A percentile compares a stretch with the other conserved stretches of the same genome.
phyloP scores from a whole-genome alignment of 2,888 invertebrate genomes.

The Dysmachus trigonus region DNA sequence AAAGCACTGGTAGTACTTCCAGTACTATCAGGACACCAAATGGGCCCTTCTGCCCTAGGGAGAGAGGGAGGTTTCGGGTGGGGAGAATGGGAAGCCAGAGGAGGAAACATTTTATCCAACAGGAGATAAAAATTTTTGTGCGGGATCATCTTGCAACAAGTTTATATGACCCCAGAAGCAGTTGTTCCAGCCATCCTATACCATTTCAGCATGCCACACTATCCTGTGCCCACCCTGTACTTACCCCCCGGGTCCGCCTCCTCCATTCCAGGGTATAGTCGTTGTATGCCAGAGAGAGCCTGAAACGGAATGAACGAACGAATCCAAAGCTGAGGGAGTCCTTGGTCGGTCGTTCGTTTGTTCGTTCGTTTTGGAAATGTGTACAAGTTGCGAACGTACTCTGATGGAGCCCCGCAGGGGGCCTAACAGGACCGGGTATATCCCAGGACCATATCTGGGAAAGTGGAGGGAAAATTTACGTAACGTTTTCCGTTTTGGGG shows the following conservation, averaged over 20 bases:
- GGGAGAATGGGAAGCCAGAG: neutral
- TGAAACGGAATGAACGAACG: neutral
- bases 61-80: neutral
- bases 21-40: neutral
- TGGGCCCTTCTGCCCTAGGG: neutral
- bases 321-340: neutral
- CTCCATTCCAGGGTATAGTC: neutral
- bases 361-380: neutral
- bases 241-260: neutral
- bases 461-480: constrained; percentile 31
- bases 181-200: neutral
- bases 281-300: neutral
- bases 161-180: constrained; percentile 38
- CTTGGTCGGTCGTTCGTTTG: neutral
- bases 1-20: neutral
- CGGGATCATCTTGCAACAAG: constrained; percentile 38
- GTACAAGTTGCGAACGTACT: neutral
- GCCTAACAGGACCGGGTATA: neutral
- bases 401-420: neutral
- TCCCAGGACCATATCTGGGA: constrained; percentile 11
- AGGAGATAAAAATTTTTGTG: constrained; percentile 36
- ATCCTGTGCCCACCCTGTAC: constrained; percentile 4
- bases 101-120: constrained; percentile 34
- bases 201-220: constrained; percentile 14
- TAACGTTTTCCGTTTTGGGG: constrained; percentile 36